Evolutionary conservation across 2,113 vertebrate genomes (phyloP), one percentile per base, ranked within the genome.

Genomic region (Climacteris rufus): DNA sequence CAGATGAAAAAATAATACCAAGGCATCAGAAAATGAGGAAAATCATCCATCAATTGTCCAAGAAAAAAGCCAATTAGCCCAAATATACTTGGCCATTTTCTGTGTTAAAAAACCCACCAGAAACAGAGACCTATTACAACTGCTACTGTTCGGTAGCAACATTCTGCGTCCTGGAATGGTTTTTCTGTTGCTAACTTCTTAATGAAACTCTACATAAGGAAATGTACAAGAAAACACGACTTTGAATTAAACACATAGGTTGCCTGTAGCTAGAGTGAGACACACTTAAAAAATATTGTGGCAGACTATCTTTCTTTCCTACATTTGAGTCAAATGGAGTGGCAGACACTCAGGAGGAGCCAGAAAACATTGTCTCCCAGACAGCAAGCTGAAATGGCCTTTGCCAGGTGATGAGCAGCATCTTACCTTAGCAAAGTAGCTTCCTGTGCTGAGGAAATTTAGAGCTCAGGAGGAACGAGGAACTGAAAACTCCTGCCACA

Each of bases 361-460:
- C 40, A 94, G 45, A 45, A 87, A 71, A 70, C 27, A 28, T 0
- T 0, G 59, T 16, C 23, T 52, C 13, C 27, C 28, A 60, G 21
- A 50, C 2, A 79, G 27, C 2, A 3, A 87, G 28, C 28, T 80
- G 2, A 40, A 37, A 10, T 19, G 39, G 50, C 45, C 81, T 82
- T 25, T 79, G 39, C 23, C 66, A 72, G 37, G 19, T 85, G 65
- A 76, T 53, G 18, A 69, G 57, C 5, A 69, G 20, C 14, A 88
- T 16, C 79, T 86, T 74, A 96, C 92, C 90, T 90, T 24, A 50
- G 31, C 39, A 56, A 90, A 83, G 79, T 1, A 61, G 45, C 14
- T 54, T 88, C 59, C 54, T 3, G 68, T 5, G 28, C 63, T 10
- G 12, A 69, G 21, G 25, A 31, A 75, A 72, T 50, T 11, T 70